A percentile compares a stretch with the other conserved stretches of the same genome.
phyloP scores from a whole-genome alignment of 2,888 invertebrate genomes.

The Cyaniris semiargus region DNA sequence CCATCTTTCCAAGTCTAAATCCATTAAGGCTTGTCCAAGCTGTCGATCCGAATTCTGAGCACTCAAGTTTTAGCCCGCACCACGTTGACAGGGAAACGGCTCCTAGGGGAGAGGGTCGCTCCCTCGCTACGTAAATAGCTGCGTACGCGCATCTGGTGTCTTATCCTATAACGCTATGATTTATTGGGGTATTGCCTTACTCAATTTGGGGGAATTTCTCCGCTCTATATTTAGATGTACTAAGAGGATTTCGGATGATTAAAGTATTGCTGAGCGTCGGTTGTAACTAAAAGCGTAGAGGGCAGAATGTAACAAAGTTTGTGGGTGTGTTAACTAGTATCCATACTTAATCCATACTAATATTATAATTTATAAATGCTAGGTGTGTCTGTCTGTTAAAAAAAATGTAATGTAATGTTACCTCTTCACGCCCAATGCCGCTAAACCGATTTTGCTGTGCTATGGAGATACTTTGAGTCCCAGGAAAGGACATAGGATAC shows the following conservation, averaged over 20 bases:
- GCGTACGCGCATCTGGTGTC: constrained; percentile 49
- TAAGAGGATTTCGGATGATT: not conserved
- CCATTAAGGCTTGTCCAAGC: not conserved
- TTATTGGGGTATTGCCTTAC: constrained; percentile 35
- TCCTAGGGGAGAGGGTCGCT: constrained; percentile 43
- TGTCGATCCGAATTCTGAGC: not conserved
- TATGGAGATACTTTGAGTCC: no score
- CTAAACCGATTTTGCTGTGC: no score
- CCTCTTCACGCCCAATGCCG: no score
- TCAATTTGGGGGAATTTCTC: not conserved
- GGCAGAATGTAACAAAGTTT: not conserved
- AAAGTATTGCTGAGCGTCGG: not conserved
- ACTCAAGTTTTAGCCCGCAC: constrained; percentile 37
- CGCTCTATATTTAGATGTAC: constrained; percentile 1
- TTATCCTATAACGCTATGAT: constrained; percentile 42
- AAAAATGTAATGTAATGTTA: no score
- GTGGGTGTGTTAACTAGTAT: not conserved
- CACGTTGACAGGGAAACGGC: constrained; percentile 49
- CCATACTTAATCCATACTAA: no score
- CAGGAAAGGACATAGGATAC: no score
- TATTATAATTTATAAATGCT: no score
- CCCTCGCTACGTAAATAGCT: constrained; percentile 48
- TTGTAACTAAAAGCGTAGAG: not conserved
- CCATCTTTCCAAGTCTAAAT: not conserved
- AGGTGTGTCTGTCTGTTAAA: no score